These are phyloP conservation scores for Perca flavescens DNA, from an alignment of 2,113 vertebrate species.

Conservation along the genomic window DNA sequence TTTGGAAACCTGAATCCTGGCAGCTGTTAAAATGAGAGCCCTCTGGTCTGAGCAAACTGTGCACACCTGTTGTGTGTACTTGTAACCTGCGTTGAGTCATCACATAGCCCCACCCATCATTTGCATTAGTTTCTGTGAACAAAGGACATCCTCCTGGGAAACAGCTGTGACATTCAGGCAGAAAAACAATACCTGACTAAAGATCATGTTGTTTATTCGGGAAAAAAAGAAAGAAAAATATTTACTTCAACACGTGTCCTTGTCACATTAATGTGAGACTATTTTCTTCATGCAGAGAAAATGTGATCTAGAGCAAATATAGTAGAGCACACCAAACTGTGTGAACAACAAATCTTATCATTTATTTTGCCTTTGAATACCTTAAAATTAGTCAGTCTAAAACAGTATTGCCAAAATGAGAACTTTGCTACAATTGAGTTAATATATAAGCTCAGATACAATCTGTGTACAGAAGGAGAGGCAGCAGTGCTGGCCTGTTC, in stretches of 20 bases:
- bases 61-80: conserved; percentile 48
- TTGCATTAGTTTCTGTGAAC: conserved; percentile 42
- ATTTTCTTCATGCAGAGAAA: background rate
- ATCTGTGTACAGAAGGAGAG: conserved; percentile 46
- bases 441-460: conserved; percentile 75
- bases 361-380: background rate
- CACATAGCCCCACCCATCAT: conserved; percentile 64
- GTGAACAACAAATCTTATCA: background rate
- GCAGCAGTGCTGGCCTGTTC: background rate
- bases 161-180: background rate
- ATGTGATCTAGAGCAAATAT: background rate
- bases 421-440: conserved; percentile 45
- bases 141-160: conserved; percentile 18
- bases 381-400: background rate
- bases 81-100: conserved; percentile 37
- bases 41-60: conserved; percentile 32
- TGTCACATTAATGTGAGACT: background rate
- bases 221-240: background rate
- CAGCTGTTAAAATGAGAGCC: conserved; percentile 21
- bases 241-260: background rate
- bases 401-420: background rate
- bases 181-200: conserved; percentile 10
- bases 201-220: conserved; percentile 2
- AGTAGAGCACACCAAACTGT: background rate
- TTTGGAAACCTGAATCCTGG: background rate